A percentile compares a stretch with the other conserved stretches of the same genome.
Conservation (phyloP, 2,797 vertebrate genomes). For the Sciurus carolinensis region DNA sequence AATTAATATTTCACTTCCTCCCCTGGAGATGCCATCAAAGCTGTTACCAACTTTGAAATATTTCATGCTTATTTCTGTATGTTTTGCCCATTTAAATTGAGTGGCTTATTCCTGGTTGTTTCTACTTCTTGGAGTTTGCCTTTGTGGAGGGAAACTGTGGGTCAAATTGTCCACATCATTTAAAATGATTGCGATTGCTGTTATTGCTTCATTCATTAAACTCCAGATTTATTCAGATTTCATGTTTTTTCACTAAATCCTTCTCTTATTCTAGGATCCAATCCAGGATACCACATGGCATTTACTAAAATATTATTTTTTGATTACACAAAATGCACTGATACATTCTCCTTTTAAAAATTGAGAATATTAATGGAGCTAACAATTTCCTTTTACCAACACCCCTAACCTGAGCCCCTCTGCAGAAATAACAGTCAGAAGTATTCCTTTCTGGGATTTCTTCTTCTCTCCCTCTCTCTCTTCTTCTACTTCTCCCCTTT, state of each 20-base stretch:
- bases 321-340: not conserved
- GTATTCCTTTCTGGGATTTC: too few relatives aligned
- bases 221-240: not conserved
- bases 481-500: not conserved
- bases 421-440: not conserved
- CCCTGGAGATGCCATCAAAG: not conserved
- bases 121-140: not conserved
- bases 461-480: not conserved
- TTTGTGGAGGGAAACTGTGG: not conserved
- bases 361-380: not conserved
- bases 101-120: not conserved
- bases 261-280: not conserved
- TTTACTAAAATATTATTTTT: constrained; percentile 33
- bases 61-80: not conserved
- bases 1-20: not conserved
- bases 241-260: not conserved
- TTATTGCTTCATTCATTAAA: not conserved
- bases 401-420: not conserved
- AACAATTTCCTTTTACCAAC: not conserved
- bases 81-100: not conserved
- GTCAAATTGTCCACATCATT: not conserved
- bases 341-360: not conserved
- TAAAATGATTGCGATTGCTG: not conserved
- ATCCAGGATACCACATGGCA: not conserved
- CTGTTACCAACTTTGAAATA: not conserved